phyloP scores from a whole-genome alignment of 53 echinoderm and acorn worm species.

The Arbacia lixula region DNA sequence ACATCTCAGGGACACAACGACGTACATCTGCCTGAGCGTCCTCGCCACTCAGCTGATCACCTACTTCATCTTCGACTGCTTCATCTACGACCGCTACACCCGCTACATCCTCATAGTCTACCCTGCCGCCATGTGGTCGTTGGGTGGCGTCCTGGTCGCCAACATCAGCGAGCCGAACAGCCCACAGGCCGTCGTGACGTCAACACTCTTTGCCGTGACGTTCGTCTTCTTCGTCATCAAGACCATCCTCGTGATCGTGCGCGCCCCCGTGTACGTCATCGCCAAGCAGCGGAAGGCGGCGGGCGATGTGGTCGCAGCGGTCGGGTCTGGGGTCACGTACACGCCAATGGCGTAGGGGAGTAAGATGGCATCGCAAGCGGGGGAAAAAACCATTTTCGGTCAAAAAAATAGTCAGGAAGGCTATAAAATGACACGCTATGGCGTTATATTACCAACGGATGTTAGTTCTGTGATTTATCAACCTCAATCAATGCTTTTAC shows the following conservation, averaged over 20 bases:
- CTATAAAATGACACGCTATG: no score
- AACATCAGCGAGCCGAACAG: slow-evolving; percentile 30
- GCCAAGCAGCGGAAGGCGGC: slow-evolving; percentile 26
- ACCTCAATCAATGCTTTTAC: no score
- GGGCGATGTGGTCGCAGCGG: not conserved
- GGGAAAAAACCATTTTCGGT: no score
- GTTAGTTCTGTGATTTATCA: no score
- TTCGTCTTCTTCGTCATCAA: slow-evolving; percentile 53
- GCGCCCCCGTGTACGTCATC: slow-evolving; percentile 33
- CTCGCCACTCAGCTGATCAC: slow-evolving; percentile 64
- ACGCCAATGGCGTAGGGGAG: not conserved
- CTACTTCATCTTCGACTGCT: slow-evolving; percentile 69
- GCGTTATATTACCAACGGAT: no score
- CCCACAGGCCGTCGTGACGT: slow-evolving; percentile 21
- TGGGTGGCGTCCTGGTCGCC: slow-evolving; percentile 59
- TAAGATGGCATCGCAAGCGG: not conserved
- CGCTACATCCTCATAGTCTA: slow-evolving; percentile 79
- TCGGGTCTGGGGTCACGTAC: not conserved
- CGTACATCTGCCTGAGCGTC: slow-evolving; percentile 53
- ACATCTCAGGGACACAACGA: slow-evolving; percentile 46
- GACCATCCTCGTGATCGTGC: slow-evolving; percentile 37
- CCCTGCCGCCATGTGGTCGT: slow-evolving; percentile 65
- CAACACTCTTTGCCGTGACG: slow-evolving; percentile 33
- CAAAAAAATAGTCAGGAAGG: no score
- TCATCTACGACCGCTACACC: slow-evolving; percentile 67